Base-by-base conservation (phyloP, 2,113 vertebrate genomes). In the Semnornis frantzii region DNA sequence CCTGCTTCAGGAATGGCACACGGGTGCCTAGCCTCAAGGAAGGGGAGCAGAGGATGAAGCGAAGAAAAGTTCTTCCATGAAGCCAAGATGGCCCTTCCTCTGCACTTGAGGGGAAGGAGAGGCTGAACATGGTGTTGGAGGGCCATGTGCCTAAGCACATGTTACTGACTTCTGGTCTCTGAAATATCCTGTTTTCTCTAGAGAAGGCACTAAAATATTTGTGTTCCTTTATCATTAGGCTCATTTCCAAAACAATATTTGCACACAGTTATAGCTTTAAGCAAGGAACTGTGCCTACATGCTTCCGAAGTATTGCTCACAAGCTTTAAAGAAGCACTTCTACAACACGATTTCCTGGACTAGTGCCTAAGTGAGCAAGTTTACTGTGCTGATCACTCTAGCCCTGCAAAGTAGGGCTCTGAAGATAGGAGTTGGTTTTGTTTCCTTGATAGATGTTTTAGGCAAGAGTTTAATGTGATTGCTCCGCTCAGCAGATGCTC, bases 81-180 rank as follows among this genome's bases (percentile, higher is more conserved):
- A 9, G 33, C 18, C 3, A 17, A 34, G 28, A 4, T 15, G 28
- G 18, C 25, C 25, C 10, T 75, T 74, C 27, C 27, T 3, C 25
- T 42, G 34, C 1, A 2, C 50, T 42, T 20, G 11, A 63, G 27
- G 63, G 16, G 18, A 21, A 19, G 37, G 28, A 54, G 59, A 52
- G 34, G n/a, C 48, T 54, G 28, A 44, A 12, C 2, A 2, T 3
- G n/a, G 9, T 11, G 37, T 33, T 21, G 69, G n/a, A 39, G 48
- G 37, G 13, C 23, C 17, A 25, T 6, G 44, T 37, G 79, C 30
- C 69, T 28, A 68, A 60, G 52, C 0, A 0, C 7, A 0, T 1
- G 16, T 39, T 39, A 13, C 28, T 34, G n/a, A 19, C 31, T 54
- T 77, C 69, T 82, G 34, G 69, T 12, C 30, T 71, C 69, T 37